These are phyloP conservation scores for Passer montanus DNA, from an alignment of 2,113 vertebrate genomes.

Conservation along the genomic window DNA sequence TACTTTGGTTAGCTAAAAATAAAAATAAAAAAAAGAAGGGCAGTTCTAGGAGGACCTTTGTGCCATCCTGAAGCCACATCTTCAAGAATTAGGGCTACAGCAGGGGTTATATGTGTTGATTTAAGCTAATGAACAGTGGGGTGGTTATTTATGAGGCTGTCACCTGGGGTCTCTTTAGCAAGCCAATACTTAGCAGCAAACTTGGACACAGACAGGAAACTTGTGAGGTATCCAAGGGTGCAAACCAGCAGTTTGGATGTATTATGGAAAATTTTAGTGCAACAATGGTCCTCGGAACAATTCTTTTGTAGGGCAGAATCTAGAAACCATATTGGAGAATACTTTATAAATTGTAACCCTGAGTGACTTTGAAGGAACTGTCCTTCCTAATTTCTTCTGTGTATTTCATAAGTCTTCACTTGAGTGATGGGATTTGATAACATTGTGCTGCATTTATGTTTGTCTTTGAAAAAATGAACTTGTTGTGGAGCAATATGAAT, in stretches of 20 bases:
- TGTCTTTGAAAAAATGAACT: not conserved
- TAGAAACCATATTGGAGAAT: not conserved
- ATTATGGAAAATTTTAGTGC: not conserved
- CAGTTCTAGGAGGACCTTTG: not conserved
- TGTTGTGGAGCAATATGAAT: not conserved
- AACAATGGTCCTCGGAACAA: not conserved
- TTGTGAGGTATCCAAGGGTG: not conserved
- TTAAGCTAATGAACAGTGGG: not conserved
- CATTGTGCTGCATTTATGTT: not conserved
- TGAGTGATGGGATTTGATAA: not conserved
- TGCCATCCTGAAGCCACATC: not conserved
- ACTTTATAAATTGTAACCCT: not conserved
- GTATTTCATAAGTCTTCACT: not conserved
- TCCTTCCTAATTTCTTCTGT: not conserved
- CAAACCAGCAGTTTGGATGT: not conserved
- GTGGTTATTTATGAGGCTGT: not conserved
- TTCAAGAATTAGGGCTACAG: not conserved
- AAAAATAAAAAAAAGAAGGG: not conserved
- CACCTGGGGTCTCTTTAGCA: not conserved
- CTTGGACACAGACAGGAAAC: not conserved
- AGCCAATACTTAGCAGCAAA: not conserved
- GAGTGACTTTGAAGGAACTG: not conserved
- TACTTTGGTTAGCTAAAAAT: not conserved
- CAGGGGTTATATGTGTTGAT: not conserved
- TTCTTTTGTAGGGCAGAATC: not conserved